Percentiles rank a stretch among this genome's conserved stretches.
These are phyloP conservation scores for Cyphomyrmex costatus DNA, from an alignment of 1,140 invertebrate genomes.

Conservation along the genomic window DNA sequence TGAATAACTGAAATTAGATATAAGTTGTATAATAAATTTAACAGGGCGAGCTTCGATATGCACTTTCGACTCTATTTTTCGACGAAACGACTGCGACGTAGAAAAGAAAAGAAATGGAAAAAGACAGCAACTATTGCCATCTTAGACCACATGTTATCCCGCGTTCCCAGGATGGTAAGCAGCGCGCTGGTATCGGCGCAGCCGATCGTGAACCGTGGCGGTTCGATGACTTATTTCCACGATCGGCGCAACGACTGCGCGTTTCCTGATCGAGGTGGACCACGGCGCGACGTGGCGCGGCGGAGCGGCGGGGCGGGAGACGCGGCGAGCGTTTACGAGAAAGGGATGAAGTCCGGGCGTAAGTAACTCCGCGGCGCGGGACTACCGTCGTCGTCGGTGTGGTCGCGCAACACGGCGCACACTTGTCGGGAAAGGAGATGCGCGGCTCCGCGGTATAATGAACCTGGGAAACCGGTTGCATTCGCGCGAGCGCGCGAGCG, in stretches of 20 bases:
- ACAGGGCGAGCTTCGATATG: no score
- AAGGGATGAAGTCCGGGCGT: slow-evolving; percentile 79
- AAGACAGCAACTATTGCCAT: slow-evolving; percentile 10
- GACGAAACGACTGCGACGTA: background rate
- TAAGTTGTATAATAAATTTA: no score
- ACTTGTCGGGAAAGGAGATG: slow-evolving; percentile 85
- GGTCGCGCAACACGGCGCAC: slow-evolving; percentile 77
- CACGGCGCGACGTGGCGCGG: slow-evolving; percentile 20
- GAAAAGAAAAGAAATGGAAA: background rate
- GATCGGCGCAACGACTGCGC: slow-evolving; percentile 43
- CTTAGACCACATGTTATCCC: slow-evolving; percentile 68
- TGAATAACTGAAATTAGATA: no score
- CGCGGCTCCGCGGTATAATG: slow-evolving; percentile 84
- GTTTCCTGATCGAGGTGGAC: slow-evolving; percentile 69
- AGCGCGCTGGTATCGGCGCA: slow-evolving; percentile 39
- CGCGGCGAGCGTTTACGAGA: slow-evolving; percentile 66
- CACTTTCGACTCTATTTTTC: background rate
- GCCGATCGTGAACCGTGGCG: slow-evolving; percentile 54
- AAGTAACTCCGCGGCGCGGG: slow-evolving; percentile 71
- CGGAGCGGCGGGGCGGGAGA: background rate
- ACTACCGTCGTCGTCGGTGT: slow-evolving; percentile 68
- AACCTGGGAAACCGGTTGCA: slow-evolving; percentile 86
- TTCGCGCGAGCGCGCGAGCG: slow-evolving; percentile 72
- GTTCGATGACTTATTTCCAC: slow-evolving; percentile 73
- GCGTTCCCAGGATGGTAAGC: slow-evolving; percentile 39